phyloP scores from a whole-genome alignment of 2,888 invertebrate species.

The Iselma pallidipennis region DNA sequence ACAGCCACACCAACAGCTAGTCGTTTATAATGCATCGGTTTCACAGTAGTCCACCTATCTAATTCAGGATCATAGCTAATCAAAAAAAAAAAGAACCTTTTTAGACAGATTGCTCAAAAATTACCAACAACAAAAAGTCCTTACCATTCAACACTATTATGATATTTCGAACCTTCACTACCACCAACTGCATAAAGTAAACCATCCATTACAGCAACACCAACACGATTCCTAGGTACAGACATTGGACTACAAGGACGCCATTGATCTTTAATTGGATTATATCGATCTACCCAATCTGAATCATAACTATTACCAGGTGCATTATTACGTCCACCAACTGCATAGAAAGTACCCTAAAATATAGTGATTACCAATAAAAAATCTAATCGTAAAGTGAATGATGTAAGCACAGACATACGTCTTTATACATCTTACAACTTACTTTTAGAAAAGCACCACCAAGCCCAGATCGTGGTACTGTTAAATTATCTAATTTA shows the following conservation, averaged over 20 bases:
- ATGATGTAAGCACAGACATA: neutral
- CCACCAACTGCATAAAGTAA: constrained; percentile 91
- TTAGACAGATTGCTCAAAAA: no score
- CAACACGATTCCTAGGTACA: constrained; percentile 84
- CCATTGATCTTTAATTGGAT: constrained; percentile 86
- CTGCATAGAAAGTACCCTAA: constrained; percentile 85
- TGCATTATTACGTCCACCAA: constrained; percentile 90
- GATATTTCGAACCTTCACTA: constrained; percentile 82
- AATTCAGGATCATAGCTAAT: constrained; percentile 82
- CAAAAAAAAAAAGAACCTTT: neutral
- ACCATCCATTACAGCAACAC: constrained; percentile 94
- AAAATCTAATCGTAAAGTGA: neutral
- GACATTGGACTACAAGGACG: constrained; percentile 86
- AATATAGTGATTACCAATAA: constrained; percentile 19
- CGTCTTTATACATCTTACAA: neutral
- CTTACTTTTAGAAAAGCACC: constrained; percentile 78
- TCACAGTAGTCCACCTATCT: constrained; percentile 78
- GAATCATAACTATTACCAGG: constrained; percentile 86
- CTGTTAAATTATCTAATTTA: constrained; percentile 78
- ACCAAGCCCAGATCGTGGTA: constrained; percentile 85
- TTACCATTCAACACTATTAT: constrained; percentile 87
- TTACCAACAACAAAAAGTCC: constrained; percentile 39
- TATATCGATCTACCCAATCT: constrained; percentile 87
- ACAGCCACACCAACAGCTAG: constrained; percentile 81
- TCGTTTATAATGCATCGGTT: constrained; percentile 75